phyloP scores from a whole-genome alignment of 2,888 invertebrate species.

The Capitulum mitella region DNA sequence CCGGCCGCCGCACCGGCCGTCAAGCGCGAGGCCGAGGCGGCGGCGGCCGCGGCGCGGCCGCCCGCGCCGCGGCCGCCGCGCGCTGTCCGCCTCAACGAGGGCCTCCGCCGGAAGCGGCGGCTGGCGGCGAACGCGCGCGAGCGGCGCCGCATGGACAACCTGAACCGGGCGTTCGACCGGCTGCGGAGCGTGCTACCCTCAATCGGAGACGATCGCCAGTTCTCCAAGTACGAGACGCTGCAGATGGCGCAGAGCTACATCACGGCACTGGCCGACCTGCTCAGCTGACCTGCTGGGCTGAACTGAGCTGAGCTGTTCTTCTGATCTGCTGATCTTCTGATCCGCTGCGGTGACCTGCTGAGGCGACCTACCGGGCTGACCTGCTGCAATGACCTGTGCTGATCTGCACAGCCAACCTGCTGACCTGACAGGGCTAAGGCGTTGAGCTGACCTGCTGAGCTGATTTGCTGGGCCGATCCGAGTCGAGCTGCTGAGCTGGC shows the following conservation, averaged over 20 bases:
- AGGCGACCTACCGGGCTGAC: not conserved
- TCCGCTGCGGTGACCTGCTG: not conserved
- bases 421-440: too few relatives aligned
- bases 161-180: slow-evolving; percentile 88
- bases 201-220: slow-evolving; percentile 78
- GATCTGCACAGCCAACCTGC: not conserved
- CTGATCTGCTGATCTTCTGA: slow-evolving; percentile 2
- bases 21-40: not conserved
- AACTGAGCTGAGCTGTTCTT: not conserved
- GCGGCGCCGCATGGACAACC: slow-evolving; percentile 82
- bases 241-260: slow-evolving; percentile 98
- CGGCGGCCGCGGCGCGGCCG: not conserved
- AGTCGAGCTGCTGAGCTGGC: too few relatives aligned
- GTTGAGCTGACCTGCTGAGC: too few relatives aligned
- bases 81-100: slow-evolving; percentile 50
- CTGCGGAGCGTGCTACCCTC: slow-evolving; percentile 85
- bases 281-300: slow-evolving; percentile 44
- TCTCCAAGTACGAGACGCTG: slow-evolving; percentile 91
- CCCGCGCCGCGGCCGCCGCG: not conserved
- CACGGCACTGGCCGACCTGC: slow-evolving; percentile 74
- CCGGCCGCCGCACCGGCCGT: not conserved
- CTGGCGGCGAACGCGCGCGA: slow-evolving; percentile 90
- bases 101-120: slow-evolving; percentile 70
- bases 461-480: too few relatives aligned
- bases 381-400: not conserved